Evolutionary conservation across 2,797 vertebrate species (phyloP).

Genomic region (Rhadinocentrus ornatus): DNA sequence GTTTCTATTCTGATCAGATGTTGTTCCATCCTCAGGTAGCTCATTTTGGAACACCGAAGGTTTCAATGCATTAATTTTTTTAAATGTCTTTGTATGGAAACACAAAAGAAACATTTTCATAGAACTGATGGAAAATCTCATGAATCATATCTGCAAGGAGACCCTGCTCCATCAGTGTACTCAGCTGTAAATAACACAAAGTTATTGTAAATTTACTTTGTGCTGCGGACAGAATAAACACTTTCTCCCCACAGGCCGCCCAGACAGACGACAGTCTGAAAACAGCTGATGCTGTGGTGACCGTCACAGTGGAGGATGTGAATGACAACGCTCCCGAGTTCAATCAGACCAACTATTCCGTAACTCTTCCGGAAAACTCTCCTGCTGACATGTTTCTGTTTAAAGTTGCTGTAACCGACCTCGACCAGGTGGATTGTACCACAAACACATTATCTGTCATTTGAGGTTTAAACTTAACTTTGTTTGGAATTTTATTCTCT

Average conservation of each 20-base stretch:
- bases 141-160: no score
- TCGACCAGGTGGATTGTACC: constrained; percentile 76
- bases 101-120: no score
- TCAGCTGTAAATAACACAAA: no score
- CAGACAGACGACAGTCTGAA: constrained; percentile 80
- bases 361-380: constrained; percentile 78
- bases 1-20: no score
- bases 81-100: no score
- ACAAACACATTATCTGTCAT: neutral
- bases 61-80: no score
- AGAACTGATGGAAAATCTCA: no score
- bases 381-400: constrained; percentile 70
- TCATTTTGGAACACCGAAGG: no score
- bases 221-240: no score
- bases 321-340: constrained; percentile 81
- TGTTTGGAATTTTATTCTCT: neutral
- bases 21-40: no score
- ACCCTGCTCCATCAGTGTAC: no score
- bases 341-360: constrained; percentile 62
- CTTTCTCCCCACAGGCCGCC: constrained; percentile 69
- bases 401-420: constrained; percentile 72
- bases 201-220: no score
- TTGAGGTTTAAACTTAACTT: neutral
- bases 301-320: constrained; percentile 76
- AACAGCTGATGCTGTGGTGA: constrained; percentile 73